Percentiles rank a stretch among this genome's conserved stretches.
Evolutionary conservation across 2,113 vertebrate genomes (phyloP).

Genomic region (Pelvicachromis taeniatus): DNA sequence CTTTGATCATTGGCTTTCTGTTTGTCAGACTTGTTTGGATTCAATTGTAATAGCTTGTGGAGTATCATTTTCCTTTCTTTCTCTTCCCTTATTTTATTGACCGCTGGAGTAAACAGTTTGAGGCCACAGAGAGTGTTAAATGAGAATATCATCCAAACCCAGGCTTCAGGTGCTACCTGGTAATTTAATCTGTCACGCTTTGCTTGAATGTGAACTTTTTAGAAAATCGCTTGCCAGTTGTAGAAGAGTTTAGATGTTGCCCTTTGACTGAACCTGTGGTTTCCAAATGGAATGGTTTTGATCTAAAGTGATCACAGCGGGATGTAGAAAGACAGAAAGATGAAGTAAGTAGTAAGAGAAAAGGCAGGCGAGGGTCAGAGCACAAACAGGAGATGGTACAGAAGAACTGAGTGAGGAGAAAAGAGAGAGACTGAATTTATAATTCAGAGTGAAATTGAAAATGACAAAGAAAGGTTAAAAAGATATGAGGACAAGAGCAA

Average conservation of each 20-base stretch:
- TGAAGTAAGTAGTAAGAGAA: neutral
- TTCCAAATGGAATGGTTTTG: neutral
- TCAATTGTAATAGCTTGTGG: neutral
- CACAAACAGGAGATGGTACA: neutral
- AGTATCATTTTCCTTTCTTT: neutral
- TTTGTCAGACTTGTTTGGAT: neutral
- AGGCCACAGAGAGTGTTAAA: neutral
- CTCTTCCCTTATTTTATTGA: neutral
- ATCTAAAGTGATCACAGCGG: neutral
- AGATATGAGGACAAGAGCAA: slow-evolving; percentile 19
- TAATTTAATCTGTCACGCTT: neutral
- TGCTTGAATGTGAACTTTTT: neutral
- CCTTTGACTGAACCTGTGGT: neutral
- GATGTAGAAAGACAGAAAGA: neutral
- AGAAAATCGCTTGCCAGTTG: neutral
- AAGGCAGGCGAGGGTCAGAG: neutral
- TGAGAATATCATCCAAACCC: neutral
- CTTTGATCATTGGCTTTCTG: neutral
- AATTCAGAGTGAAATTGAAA: neutral
- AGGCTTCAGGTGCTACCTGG: neutral
- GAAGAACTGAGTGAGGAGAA: neutral
- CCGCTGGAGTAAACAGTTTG: neutral
- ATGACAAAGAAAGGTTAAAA: slow-evolving; percentile 19
- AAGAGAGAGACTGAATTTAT: neutral
- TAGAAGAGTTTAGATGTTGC: neutral